These are phyloP conservation scores for Dasyornis broadbenti DNA, from an alignment of 2,113 vertebrate genomes.

Conservation along the genomic window DNA sequence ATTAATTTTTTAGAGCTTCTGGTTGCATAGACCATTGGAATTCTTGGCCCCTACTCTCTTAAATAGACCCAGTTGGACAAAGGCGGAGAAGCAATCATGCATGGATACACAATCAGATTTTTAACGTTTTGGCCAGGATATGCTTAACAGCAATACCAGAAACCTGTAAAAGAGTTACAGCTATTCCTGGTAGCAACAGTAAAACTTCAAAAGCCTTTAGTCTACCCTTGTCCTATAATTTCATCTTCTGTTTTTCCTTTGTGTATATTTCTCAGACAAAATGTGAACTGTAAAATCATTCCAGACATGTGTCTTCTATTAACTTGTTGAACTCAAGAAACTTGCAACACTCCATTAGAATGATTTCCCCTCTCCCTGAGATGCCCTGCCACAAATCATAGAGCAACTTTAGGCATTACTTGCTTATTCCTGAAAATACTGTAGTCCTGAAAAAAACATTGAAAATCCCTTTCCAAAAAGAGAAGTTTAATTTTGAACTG, in stretches of 20 bases:
- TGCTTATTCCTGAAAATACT: neutral
- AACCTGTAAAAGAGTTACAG: conserved; percentile 31
- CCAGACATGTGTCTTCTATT: conserved; percentile 34
- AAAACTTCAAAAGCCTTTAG: conserved; percentile 16
- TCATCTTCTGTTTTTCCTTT: conserved; percentile 39
- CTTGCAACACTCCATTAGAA: conserved; percentile 32
- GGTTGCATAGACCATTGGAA: neutral
- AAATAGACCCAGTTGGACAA: neutral
- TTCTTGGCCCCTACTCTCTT: neutral
- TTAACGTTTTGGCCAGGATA: neutral
- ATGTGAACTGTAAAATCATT: neutral
- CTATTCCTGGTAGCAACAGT: conserved; percentile 36
- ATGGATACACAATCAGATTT: conserved; percentile 5
- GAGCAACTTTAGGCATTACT: neutral
- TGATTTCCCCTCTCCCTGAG: conserved; percentile 1
- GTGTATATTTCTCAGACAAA: conserved; percentile 23
- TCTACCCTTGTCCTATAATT: neutral
- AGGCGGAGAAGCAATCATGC: neutral
- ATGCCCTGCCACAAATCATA: conserved; percentile 10
- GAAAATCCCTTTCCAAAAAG: neutral
- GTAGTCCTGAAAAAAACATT: neutral
- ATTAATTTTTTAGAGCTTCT: neutral
- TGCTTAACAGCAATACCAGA: conserved; percentile 27
- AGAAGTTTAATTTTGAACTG: conserved; percentile 10
- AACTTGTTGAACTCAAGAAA: conserved; percentile 41